Evolutionary conservation across 2,113 vertebrate genomes (phyloP), one percentile per base, ranked within the genome.

Genomic region (Oryzias melastigma): DNA sequence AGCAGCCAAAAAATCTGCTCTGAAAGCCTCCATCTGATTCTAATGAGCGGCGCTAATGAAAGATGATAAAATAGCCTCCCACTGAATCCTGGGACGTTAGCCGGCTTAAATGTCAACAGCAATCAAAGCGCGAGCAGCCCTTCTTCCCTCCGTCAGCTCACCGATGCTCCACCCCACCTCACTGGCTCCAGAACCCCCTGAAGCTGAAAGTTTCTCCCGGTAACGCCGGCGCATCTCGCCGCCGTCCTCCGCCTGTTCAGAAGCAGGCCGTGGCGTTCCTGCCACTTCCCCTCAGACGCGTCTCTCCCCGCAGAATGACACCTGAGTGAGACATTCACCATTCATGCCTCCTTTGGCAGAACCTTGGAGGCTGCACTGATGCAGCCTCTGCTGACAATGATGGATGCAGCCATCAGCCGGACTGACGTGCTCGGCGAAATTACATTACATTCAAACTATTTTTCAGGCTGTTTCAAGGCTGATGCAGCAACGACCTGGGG

Each of bases 311-410:
- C 67, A 15, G 61, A 18, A 83, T 75, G 72, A 86, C 81, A 85
- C 72, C 77, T 85, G 82, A 88, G 81, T 84, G 80, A 85, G 84
- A 82, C 68, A n/a, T 76, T 81, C 71, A 80, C 73, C 57, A 73
- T 80, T 60, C 78, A 57, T 72, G 75, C 65, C 82, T 89, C 81
- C 86, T 83, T 77, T 76, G 66, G 77, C 44, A 65, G 73, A 88
- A 89, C 90, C 89, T 91, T 83, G 90, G 81, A 81, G 70, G 65
- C 63, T 48, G 58, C 80, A 42, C 74, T 85, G 90, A 90, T 81
- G 84, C 71, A 78, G 78, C 77, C 53, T 73, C 75, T 65, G 73
- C 52, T 91, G 91, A 92, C 90, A 88, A 71, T 92, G 90, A 93
- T 86, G 85, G 90, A 93, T 92, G 88, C 75, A 80, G 85, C 84